Base-by-base conservation (phyloP, 1,140 invertebrate genomes). In the Drosophila orosa region DNA sequence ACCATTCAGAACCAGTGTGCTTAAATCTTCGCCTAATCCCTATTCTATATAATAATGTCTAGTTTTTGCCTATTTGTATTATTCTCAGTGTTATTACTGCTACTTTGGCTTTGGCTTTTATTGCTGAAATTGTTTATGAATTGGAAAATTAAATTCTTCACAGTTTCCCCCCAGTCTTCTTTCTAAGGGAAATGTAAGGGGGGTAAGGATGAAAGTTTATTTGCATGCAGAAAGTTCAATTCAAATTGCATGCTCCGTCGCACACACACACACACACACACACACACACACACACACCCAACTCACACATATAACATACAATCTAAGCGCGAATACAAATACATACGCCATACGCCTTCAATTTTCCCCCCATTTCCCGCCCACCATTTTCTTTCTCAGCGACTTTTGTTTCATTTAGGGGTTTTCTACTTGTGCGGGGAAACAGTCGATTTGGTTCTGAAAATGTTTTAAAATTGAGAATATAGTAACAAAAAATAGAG, bases 71-170 rank as follows among this genome's bases (percentile, higher is more conserved):
- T 65, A 59, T 55, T 33, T 78, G 61, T 67, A 68, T 80, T 81
- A 61, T 78, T 85, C 72, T 75, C 69, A 81, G 74, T 81, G 77
- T 78, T 85, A 85, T 85, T 86, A 63, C 78, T 71, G 77, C 72
- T 82, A 78, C 82, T 87, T 86, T 67, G 74, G 40, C 56, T 61
- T 69, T 44, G 67, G 59, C 54, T 82, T 86, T 85, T 85, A 85
- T 82, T 86, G 74, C 82, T 44, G 45, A 82, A 85, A 87, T 85
- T 85, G 82, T 87, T 85, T 85, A 85, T 86, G 82, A 85, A 85
- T 85, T 85, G 82, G 82, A 78, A 85, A 85, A 85, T 85, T 85
- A 85, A 85, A 85, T 81, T 81, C 80, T 68, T 75, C 60, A 81
- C 82, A 66, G 42, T 56, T 63, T 42, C 22, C 22, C 22, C 22